These are phyloP conservation scores for Macropis europaea DNA, from an alignment of 2,888 invertebrate genomes.

Conservation along the genomic window DNA sequence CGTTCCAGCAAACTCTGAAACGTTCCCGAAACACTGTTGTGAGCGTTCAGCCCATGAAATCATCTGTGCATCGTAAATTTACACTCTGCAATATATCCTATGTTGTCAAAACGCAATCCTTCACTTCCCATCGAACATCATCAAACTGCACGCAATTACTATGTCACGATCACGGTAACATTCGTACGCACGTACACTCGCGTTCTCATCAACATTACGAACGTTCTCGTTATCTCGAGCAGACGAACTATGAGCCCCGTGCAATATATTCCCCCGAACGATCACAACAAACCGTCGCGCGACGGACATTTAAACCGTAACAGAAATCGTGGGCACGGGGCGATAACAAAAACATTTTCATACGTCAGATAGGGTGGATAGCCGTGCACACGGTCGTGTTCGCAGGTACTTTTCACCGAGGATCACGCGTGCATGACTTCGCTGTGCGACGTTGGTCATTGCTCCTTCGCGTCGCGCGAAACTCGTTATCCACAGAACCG, in stretches of 20 bases:
- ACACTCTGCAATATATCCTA: background rate
- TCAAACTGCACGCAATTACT: background rate
- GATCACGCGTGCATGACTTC: too few relatives aligned
- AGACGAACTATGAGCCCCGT: background rate
- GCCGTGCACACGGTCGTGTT: background rate
- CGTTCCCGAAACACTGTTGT: too few relatives aligned
- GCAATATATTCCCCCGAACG: background rate
- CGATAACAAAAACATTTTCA: background rate
- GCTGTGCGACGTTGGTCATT: background rate
- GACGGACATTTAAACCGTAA: too few relatives aligned
- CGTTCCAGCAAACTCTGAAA: too few relatives aligned
- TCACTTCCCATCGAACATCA: background rate
- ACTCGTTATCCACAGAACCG: conserved; percentile 6
- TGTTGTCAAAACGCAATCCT: background rate
- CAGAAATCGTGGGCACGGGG: too few relatives aligned
- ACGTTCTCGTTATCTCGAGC: background rate
- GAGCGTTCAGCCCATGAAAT: too few relatives aligned
- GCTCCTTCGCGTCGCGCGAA: background rate
- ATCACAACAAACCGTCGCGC: background rate
- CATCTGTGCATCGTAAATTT: background rate
- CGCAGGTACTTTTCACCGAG: background rate
- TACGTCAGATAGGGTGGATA: background rate
- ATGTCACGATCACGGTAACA: background rate
- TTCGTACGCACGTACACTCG: too few relatives aligned
- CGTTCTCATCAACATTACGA: background rate